phyloP scores from a whole-genome alignment of 2,797 vertebrate genomes.

The Poeciliopsis presidionis region DNA sequence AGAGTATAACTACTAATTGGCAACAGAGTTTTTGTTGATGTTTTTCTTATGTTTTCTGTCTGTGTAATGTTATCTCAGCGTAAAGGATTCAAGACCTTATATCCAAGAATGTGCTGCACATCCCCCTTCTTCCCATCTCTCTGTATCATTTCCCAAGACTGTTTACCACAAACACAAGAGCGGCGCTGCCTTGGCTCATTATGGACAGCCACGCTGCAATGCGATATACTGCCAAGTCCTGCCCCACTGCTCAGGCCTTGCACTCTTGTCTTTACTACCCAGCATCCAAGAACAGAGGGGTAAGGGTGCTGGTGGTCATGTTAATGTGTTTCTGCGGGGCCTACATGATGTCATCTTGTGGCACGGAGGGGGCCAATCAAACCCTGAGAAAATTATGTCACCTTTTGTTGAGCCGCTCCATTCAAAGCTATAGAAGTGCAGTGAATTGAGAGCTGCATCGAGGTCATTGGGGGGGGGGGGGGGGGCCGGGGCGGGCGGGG shows the following conservation, averaged over 20 bases:
- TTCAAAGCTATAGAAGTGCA: conserved; percentile 89
- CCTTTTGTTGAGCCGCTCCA: conserved; percentile 85
- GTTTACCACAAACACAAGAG: conserved; percentile 78
- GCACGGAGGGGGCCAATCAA: conserved; percentile 84
- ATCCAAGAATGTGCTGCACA: conserved; percentile 17
- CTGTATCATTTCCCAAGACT: conserved; percentile 74
- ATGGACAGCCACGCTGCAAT: conserved; percentile 73
- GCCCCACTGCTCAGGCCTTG: conserved; percentile 72
- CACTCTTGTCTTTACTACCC: conserved; percentile 84
- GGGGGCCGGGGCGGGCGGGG: too few species aligned
- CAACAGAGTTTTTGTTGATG: conserved; percentile 37
- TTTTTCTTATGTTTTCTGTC: conserved; percentile 34
- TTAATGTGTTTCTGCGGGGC: conserved; percentile 45
- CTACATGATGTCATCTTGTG: conserved; percentile 85
- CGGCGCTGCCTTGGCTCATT: conserved; percentile 72
- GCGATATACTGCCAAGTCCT: conserved; percentile 79
- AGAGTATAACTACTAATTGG: too few species aligned
- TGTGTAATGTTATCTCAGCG: conserved; percentile 1
- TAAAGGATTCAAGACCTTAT: conserved; percentile 24
- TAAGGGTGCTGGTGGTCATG: conserved; percentile 53
- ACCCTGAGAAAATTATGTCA: conserved; percentile 88
- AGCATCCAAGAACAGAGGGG: conserved; percentile 76
- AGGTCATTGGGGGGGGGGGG: too few species aligned
- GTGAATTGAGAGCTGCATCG: conserved; percentile 87
- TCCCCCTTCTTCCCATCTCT: conserved; percentile 36